Evolutionary conservation across 2,888 invertebrate genomes (phyloP).

Genomic region (Troilus luridus): DNA sequence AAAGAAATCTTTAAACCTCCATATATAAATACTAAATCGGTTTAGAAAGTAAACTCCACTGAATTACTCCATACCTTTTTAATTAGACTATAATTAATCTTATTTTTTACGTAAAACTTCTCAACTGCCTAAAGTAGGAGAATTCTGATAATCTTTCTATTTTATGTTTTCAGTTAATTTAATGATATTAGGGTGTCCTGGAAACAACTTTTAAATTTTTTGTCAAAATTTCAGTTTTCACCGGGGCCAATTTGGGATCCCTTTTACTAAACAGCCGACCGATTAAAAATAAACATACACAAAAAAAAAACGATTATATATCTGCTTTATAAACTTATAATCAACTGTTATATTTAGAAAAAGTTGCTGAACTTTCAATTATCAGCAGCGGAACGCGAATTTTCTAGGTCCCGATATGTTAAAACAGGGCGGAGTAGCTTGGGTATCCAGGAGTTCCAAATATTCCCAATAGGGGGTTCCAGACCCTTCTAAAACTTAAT

Average conservation of each 20-base stretch:
- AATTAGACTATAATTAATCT: conserved; percentile 5
- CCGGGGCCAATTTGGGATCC: not conserved
- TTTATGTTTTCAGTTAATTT: not conserved
- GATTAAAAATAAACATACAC: not conserved
- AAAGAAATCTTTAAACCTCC: not conserved
- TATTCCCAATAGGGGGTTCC: too few species aligned
- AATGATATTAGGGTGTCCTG: not conserved
- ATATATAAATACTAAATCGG: not conserved
- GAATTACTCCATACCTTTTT: not conserved
- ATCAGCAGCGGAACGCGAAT: too few species aligned
- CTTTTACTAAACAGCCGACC: not conserved
- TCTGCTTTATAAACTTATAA: too few species aligned
- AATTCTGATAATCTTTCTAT: not conserved
- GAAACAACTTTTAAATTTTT: not conserved
- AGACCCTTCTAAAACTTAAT: too few species aligned
- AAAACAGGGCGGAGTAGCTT: too few species aligned
- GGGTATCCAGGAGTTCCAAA: too few species aligned
- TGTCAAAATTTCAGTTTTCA: not conserved
- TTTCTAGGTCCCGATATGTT: too few species aligned
- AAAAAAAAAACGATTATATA: too few species aligned
- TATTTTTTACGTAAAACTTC: not conserved
- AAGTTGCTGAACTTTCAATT: too few species aligned
- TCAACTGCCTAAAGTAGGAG: not conserved
- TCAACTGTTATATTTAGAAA: too few species aligned
- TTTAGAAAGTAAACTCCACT: conserved; percentile 7